Evolutionary conservation across 2,888 invertebrate species (phyloP).

Genomic region (Exephanes ischioxanthus): DNA sequence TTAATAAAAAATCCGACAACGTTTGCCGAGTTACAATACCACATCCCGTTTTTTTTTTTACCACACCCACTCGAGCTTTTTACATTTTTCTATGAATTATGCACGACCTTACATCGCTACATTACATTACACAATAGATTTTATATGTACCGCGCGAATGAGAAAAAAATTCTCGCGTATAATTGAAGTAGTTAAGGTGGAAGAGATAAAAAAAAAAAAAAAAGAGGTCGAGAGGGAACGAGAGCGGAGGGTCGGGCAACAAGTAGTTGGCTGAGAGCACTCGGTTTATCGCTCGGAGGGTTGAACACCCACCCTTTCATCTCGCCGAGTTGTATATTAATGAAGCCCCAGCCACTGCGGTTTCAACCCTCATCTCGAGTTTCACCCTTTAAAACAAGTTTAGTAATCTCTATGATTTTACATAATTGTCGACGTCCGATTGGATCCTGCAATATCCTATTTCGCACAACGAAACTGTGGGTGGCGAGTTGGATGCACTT

Average conservation of each 20-base stretch:
- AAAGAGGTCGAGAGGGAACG: neutral
- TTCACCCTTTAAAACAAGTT: constrained; percentile 19
- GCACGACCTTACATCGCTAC: no score
- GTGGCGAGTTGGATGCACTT: neutral
- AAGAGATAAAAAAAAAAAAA: neutral
- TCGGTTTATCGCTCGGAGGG: constrained; percentile 33
- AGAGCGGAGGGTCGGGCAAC: constrained; percentile 37
- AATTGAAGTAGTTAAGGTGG: constrained; percentile 27
- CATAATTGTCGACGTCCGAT: neutral
- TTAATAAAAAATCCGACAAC: no score
- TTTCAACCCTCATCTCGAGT: constrained; percentile 1
- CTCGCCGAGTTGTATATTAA: constrained; percentile 32
- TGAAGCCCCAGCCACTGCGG: constrained; percentile 6
- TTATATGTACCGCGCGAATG: neutral
- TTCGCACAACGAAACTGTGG: neutral
- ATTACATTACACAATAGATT: no score
- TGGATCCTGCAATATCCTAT: neutral
- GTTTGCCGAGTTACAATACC: no score
- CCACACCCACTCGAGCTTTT: no score
- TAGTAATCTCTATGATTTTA: constrained; percentile 23
- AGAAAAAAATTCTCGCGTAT: neutral
- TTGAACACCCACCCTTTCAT: constrained; percentile 17
- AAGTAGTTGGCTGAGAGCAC: constrained; percentile 37
- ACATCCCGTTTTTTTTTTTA: neutral
- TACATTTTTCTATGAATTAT: no score